Evolutionary conservation across 1,140 invertebrate species (phyloP), one percentile per base, ranked within the genome.

Genomic region (Lasioglossum albipes): DNA sequence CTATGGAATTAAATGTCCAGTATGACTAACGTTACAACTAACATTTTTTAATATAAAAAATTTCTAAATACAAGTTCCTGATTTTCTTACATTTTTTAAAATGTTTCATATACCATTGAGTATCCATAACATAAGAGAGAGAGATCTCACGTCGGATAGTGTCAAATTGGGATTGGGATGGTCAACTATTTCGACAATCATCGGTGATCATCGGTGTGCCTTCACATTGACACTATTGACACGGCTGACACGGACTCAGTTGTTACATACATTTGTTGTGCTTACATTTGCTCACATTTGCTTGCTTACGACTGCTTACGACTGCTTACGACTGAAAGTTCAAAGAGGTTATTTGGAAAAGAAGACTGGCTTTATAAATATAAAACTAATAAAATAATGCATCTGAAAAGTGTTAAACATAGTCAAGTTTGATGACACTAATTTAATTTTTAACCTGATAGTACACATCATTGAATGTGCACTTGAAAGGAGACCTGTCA

Each of bases 211-310:
- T 36, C 36, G 36, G 36, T 36, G 36, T 36, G 36, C 36, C 54
- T 45, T 69, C 41, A 5, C 69, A 54, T 75, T 64, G 76, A 18
- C n/a, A n/a, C n/a, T n/a, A n/a, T n/a, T n/a, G n/a, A n/a, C n/a
- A n/a, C n/a, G n/a, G n/a, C n/a, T n/a, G n/a, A n/a, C 27, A 27
- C 27, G 1, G 27, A 27, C 27, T 59, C 59, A 80, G 64, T 54
- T 75, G 65, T 80, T 42, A 52, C 42, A 52, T 42, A 52, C 42
- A 52, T 75, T 27, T 68, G 42, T 31, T 68, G 52, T 31, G 27
- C 36, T 75, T 31, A 42, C 52, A 68, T 68, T 59, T 75, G 61
- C 22, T 68, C n/a, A n/a, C n/a, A n/a, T n/a, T n/a, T n/a, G n/a
- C n/a, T n/a, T 80, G 7, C 27, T 36, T 74, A 36, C 18, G 18